Evolutionary conservation across 2,797 vertebrate genomes (phyloP).

Genomic region (Cynodonichthys magdalenae): DNA sequence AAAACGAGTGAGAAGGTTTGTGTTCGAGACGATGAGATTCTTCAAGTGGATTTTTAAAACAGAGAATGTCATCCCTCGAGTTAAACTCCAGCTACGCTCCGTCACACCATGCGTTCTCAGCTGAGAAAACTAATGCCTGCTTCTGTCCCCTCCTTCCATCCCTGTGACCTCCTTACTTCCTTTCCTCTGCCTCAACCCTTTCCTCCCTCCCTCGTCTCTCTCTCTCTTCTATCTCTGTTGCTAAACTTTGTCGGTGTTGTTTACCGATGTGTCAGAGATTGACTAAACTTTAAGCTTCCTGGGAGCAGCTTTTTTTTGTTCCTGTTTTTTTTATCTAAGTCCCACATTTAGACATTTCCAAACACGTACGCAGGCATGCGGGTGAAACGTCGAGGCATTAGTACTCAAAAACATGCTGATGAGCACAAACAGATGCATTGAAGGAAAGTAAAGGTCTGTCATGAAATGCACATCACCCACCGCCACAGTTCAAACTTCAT

Average conservation of each 20-base stretch:
- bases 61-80: slow-evolving; percentile 65
- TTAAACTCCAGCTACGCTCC: slow-evolving; percentile 69
- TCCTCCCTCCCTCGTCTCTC: slow-evolving; percentile 6
- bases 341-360: slow-evolving; percentile 8
- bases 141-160: slow-evolving; percentile 71
- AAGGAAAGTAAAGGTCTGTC: neutral
- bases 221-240: slow-evolving; percentile 43
- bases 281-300: slow-evolving; percentile 80
- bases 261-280: slow-evolving; percentile 91
- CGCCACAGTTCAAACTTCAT: neutral
- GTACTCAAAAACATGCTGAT: slow-evolving; percentile 7
- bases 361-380: slow-evolving; percentile 9
- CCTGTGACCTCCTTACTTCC: slow-evolving; percentile 62
- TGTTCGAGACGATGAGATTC: slow-evolving; percentile 5
- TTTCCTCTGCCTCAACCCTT: slow-evolving; percentile 22
- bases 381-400: slow-evolving; percentile 1
- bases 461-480: neutral
- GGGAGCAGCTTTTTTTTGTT: slow-evolving; percentile 10
- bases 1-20: neutral
- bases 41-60: slow-evolving; percentile 5
- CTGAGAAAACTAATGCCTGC: slow-evolving; percentile 87
- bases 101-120: slow-evolving; percentile 74
- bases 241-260: slow-evolving; percentile 78
- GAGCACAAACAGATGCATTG: slow-evolving; percentile 8
- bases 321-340: neutral